Evolutionary conservation across 2,113 vertebrate species (phyloP).

Genomic region (Laterallus jamaicensis): DNA sequence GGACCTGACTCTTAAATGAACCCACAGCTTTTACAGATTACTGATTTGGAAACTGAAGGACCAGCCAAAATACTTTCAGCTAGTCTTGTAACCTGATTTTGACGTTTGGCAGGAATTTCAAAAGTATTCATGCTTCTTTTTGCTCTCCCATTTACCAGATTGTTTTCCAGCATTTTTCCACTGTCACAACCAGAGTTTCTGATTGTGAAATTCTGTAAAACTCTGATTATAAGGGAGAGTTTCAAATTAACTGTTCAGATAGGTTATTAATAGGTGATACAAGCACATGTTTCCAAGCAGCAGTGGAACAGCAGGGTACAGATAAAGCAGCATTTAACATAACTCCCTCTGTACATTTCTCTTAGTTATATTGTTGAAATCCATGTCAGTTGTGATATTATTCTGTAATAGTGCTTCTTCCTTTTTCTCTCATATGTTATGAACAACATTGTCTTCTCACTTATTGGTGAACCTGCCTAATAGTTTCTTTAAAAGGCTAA

Average conservation of each 20-base stretch:
- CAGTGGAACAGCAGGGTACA: not conserved
- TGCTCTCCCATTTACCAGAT: not conserved
- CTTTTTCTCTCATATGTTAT: not conserved
- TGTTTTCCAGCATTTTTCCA: not conserved
- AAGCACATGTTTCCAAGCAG: not conserved
- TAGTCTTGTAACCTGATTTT: not conserved
- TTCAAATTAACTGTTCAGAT: not conserved
- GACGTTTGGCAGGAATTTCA: not conserved
- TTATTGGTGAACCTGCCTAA: not conserved
- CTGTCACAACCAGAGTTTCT: not conserved
- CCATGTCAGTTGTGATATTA: not conserved
- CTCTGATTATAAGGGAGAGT: not conserved
- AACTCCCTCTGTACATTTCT: not conserved
- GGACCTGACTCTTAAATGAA: not conserved
- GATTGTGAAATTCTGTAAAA: not conserved
- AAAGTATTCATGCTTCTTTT: not conserved
- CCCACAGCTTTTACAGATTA: not conserved
- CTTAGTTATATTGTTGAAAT: not conserved
- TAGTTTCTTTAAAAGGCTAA: not conserved
- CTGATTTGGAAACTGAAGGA: not conserved
- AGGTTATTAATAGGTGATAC: not conserved
- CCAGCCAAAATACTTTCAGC: not conserved
- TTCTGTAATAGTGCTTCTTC: not conserved
- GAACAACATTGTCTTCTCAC: not conserved
- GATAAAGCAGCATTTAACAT: not conserved